Conservation (phyloP, 2,113 vertebrate species). For the Benitochromis conjunctus region DNA sequence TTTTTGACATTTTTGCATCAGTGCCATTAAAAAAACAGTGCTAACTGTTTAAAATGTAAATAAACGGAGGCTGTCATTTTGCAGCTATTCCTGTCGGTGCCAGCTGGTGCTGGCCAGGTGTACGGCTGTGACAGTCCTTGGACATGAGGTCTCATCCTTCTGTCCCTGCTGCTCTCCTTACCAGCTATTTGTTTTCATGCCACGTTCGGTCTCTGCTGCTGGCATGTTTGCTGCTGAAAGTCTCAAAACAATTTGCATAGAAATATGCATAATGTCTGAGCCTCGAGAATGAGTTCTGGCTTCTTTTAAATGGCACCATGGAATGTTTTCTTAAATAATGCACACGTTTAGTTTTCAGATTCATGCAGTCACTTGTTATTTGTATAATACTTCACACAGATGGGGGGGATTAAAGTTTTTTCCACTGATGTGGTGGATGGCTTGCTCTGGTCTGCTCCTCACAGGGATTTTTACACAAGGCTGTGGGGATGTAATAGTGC, state of each 20-base stretch:
- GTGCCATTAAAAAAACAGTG: not conserved
- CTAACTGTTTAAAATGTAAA: not conserved
- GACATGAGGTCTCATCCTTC: slow-evolving; percentile 77
- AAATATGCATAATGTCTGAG: slow-evolving; percentile 3
- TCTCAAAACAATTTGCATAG: not conserved
- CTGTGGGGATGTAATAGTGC: slow-evolving; percentile 82
- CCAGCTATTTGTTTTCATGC: slow-evolving; percentile 77
- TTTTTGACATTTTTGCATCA: not conserved
- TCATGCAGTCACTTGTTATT: not conserved
- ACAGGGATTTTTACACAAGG: slow-evolving; percentile 71
- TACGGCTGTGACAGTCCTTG: slow-evolving; percentile 81
- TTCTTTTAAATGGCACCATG: not conserved
- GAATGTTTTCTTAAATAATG: not conserved
- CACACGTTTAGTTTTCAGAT: not conserved
- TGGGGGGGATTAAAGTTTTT: not conserved
- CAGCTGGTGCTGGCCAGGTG: slow-evolving; percentile 78
- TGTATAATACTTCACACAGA: not conserved
- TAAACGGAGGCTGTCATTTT: not conserved
- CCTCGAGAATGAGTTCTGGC: not conserved
- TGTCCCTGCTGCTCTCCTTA: slow-evolving; percentile 80
- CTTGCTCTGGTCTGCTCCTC: slow-evolving; percentile 76
- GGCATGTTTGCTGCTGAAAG: slow-evolving; percentile 76
- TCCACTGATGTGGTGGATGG: slow-evolving; percentile 54
- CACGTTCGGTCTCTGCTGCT: slow-evolving; percentile 73
- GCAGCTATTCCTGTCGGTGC: slow-evolving; percentile 78